Base-by-base conservation (phyloP, 37 sponge, comb jelly and placozoan species). In the Cliona cf. orientalis region DNA sequence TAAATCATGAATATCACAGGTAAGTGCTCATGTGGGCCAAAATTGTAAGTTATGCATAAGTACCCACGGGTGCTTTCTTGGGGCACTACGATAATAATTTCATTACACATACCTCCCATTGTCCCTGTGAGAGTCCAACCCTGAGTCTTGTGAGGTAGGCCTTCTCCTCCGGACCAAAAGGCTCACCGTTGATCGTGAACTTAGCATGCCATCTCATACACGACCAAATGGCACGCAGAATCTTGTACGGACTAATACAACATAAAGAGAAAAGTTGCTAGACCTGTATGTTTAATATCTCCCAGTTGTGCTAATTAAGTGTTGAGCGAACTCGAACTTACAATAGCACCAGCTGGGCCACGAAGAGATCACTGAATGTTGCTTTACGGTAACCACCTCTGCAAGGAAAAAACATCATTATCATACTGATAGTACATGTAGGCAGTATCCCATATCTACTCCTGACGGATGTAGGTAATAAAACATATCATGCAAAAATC, bases 311-410 rank as follows among this genome's bases (percentile, higher is more conserved):
- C 46, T 11, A 62, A 7, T 11, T 62, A 23, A 63, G 26, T 6
- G 40, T 3, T 67, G 3, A 4, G 46, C 5, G 37, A 35, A 3
- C 3, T 57, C 38, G 33, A 31, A 72, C 59, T 72, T 56, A 91
- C 91, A 76, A 58, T 34, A 91, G 63, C 0, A 85, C 2, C 7
- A 91, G 61, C 53, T 66, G 44, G 43, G 80, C 74, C 12, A 66
- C 4, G 53, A 91, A 74, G 26, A 91, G 87, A 80, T 91, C 91
- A 43, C 59, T 68, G 0, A 91, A 21, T 14, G 40, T 37, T 29
- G 91, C 87, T 76, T 81, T 80, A 21, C 87, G 43, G 77, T 80
- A 86, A 23, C 87, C 87, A 57, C 91, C 87, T 37, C 87, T 85
- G 31, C 40, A 75, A n/a, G n/a, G n/a, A n/a, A n/a, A n/a, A n/a